Evolutionary conservation across 1,140 invertebrate genomes (phyloP), one percentile per base, ranked within the genome.

Genomic region (Euwallacea fornicatus): DNA sequence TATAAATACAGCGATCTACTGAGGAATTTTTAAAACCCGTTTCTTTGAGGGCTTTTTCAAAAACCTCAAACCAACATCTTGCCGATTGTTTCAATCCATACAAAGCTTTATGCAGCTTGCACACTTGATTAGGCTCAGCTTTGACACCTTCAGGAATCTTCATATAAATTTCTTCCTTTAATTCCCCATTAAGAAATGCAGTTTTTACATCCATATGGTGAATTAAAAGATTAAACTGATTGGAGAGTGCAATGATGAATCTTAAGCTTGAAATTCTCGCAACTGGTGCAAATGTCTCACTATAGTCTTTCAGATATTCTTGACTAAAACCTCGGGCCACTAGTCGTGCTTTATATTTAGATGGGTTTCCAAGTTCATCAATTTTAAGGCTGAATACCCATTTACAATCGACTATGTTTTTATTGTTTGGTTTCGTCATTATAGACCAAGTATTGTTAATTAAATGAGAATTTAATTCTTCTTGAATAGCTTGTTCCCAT

Each of bases 41-140:
- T 53, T 76, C 68, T 69, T 72, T 74, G 33, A 80, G 66, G 42
- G 59, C 62, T 42, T 73, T 15, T 42, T 80, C 69, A 73, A 80
- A 77, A 4, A 63, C 65, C 72, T 78, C 69, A 72, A 74, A 78
- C 78, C 77, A 79, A 54, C 74, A 75, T 68, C 75, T 73, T 58
- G 80, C 78, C 21, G 80, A 72, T 71, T 83, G 82, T 76, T 83
- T 82, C 7, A 83, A 73, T 0, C 79, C 81, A 73, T 83, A 84
- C 21, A 83, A 61, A 47, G 77, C 74, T 70, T 79, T 82, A 47
- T 81, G 80, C 33, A 83, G 67, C 72, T 71, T 79, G 60, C 76
- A 80, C n/a, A 79, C 72, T 56, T 74, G 43, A 53, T 75, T 71
- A 60, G n/a, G 16, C 10, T 76, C 46, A 41, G 60, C 54, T 16